These are phyloP conservation scores for Leptodactylus fallax DNA, from an alignment of 2,797 vertebrate genomes.

Conservation along the genomic window DNA sequence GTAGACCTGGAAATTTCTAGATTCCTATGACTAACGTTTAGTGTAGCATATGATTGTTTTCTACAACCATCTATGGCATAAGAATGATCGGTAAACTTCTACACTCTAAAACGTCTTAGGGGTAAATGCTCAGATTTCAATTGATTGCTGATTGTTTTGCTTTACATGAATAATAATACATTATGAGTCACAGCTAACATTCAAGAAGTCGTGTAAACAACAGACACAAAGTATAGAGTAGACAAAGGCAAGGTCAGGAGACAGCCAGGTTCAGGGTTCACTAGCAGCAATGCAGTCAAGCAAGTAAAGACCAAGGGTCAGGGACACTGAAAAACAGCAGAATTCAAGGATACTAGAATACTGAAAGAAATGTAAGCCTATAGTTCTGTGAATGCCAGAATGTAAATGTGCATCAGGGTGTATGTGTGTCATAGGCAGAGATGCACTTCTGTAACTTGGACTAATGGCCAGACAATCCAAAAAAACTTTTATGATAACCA, in stretches of 20 bases:
- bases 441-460: too few species aligned
- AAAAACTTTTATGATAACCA: too few species aligned
- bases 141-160: background rate
- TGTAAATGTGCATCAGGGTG: too few species aligned
- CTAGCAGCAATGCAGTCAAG: background rate
- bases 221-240: background rate
- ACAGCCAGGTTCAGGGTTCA: background rate
- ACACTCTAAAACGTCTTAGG: background rate
- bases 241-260: background rate
- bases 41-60: background rate
- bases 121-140: background rate
- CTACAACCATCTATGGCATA: background rate
- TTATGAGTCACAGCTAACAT: background rate
- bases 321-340: background rate
- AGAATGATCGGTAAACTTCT: background rate
- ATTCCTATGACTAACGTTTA: background rate
- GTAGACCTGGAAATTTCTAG: background rate
- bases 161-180: background rate
- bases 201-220: background rate
- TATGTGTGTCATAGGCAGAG: too few species aligned
- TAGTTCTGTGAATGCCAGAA: background rate
- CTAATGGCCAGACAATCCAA: too few species aligned
- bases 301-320: constrained; percentile 1
- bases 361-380: background rate
- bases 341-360: background rate